Conservation (phyloP, 2,113 vertebrate genomes). For the Mus pahari region DNA sequence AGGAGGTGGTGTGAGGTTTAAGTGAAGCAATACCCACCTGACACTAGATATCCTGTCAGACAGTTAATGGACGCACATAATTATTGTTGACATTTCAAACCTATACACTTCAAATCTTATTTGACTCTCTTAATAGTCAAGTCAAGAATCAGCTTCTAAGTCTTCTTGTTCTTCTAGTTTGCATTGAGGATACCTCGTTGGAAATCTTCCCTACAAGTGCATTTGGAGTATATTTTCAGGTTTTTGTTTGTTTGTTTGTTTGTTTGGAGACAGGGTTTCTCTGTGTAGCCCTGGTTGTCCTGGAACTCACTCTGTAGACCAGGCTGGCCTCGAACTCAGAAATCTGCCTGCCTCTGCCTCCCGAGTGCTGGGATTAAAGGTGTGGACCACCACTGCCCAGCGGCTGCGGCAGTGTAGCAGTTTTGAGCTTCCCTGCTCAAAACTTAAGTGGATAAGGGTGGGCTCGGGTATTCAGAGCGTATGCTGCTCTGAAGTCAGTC, state of each 20-base stretch:
- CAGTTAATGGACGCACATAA: too few species aligned
- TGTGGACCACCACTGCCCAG: too few species aligned
- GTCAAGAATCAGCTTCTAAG: background rate
- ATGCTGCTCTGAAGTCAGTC: background rate
- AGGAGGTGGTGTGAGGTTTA: background rate
- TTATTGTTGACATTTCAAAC: background rate
- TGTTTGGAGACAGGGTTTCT: too few species aligned
- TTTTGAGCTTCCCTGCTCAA: background rate
- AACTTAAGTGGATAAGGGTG: background rate
- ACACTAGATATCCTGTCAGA: background rate
- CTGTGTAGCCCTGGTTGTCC: too few species aligned
- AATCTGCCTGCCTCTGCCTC: too few species aligned
- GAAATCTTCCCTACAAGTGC: background rate
- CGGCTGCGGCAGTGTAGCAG: too few species aligned
- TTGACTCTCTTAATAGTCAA: background rate
- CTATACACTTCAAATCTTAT: background rate
- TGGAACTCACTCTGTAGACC: too few species aligned
- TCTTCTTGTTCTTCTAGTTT: background rate
- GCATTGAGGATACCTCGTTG: background rate
- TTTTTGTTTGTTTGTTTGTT: too few species aligned
- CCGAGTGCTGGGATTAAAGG: too few species aligned
- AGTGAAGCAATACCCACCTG: background rate
- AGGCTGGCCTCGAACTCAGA: too few species aligned
- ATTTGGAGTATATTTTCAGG: background rate
- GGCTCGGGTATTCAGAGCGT: background rate